Evolutionary conservation across 2,888 invertebrate species (phyloP).

Genomic region (Atethmia centrago): DNA sequence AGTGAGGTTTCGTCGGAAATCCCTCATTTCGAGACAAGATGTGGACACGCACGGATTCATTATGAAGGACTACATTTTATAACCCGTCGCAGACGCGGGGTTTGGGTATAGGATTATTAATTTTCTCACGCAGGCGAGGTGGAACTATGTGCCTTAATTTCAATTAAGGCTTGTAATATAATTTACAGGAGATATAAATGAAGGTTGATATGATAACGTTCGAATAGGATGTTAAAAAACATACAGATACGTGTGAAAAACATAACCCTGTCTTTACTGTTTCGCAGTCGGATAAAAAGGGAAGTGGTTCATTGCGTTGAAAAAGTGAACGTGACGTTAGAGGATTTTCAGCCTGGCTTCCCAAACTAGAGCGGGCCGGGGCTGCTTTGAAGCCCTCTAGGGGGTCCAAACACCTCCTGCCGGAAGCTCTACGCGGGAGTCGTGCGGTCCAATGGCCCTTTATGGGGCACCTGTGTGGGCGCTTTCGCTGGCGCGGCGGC

Average conservation of each 20-base stretch:
- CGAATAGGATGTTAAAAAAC: background rate
- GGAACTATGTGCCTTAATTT: constrained; percentile 25
- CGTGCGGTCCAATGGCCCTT: no score
- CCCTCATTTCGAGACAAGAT: constrained; percentile 42
- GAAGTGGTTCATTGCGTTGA: no score
- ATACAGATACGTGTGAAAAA: background rate
- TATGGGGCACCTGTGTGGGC: no score
- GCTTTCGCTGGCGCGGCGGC: no score
- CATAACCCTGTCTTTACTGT: background rate
- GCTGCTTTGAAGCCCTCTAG: no score
- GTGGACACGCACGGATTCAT: constrained; percentile 40
- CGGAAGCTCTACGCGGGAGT: no score
- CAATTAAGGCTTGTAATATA: constrained; percentile 6
- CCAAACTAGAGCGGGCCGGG: no score
- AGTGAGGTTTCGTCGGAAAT: constrained; percentile 32
- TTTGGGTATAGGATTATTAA: constrained; percentile 46
- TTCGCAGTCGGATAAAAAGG: background rate
- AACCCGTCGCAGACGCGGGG: constrained; percentile 7
- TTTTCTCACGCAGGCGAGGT: constrained; percentile 36
- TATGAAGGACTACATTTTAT: constrained; percentile 48
- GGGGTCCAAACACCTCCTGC: no score
- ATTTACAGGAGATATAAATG: background rate
- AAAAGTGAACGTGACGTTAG: background rate
- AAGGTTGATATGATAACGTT: background rate
- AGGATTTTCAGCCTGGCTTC: background rate